Percentiles rank a stretch among this genome's conserved stretches.
Evolutionary conservation across 1,140 invertebrate genomes (phyloP).

Genomic region (Zaprionus vittiger): DNA sequence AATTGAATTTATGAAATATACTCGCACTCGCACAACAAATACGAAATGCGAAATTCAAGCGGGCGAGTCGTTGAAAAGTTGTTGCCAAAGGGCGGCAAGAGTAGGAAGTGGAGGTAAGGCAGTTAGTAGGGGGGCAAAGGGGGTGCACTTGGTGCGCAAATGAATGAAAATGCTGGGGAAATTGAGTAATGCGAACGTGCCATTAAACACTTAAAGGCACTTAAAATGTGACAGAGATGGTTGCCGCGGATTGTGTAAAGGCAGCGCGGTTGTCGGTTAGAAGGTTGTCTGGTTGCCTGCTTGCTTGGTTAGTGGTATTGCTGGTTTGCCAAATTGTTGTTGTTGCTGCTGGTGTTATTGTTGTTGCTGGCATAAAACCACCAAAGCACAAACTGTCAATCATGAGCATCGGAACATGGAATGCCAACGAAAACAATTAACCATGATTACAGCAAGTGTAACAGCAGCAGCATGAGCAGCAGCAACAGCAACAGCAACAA

Average conservation of each 20-base stretch:
- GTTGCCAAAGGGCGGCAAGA: neutral
- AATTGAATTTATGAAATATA: slow-evolving; percentile 76
- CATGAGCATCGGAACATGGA: slow-evolving; percentile 71
- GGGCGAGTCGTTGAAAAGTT: neutral
- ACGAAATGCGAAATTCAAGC: slow-evolving; percentile 10
- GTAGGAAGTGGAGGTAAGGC: no score
- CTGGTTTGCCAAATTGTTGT: slow-evolving; percentile 51
- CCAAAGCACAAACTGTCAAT: slow-evolving; percentile 79
- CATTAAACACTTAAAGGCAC: slow-evolving; percentile 77
- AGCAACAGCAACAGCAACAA: slow-evolving; percentile 1
- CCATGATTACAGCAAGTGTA: slow-evolving; percentile 73
- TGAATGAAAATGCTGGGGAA: slow-evolving; percentile 39
- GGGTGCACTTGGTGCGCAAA: neutral
- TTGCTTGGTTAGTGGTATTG: slow-evolving; percentile 14
- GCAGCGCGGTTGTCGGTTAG: slow-evolving; percentile 1
- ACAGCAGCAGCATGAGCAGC: slow-evolving; percentile 22
- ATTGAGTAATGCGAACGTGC: slow-evolving; percentile 77
- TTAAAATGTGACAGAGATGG: slow-evolving; percentile 32
- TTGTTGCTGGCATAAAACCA: slow-evolving; percentile 55
- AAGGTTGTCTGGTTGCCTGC: neutral
- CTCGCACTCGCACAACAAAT: slow-evolving; percentile 11
- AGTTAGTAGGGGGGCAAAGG: neutral
- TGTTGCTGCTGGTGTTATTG: neutral
- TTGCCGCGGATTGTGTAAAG: slow-evolving; percentile 10
- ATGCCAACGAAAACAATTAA: slow-evolving; percentile 79